Conservation (phyloP, 1,140 invertebrate genomes). For the Leptinotarsa defecta region DNA sequence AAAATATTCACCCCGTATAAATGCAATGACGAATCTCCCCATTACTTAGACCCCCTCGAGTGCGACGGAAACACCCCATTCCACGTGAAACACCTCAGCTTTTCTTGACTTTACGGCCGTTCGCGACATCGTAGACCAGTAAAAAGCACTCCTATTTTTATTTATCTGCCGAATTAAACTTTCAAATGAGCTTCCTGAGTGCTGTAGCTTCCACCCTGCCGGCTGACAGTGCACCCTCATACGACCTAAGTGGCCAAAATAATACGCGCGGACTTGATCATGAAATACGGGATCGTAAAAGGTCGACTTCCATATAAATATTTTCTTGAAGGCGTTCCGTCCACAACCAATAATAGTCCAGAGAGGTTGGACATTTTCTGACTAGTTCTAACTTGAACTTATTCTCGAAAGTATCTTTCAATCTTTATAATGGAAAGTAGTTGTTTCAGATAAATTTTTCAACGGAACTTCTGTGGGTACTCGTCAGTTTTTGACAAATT, state of each 20-base stretch:
- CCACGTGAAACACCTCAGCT: background rate
- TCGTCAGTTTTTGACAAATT: too few relatives aligned
- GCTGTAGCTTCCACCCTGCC: background rate
- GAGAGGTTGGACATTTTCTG: too few relatives aligned
- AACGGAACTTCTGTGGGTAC: too few relatives aligned
- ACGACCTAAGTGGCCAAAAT: constrained; percentile 6
- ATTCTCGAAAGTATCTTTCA: too few relatives aligned
- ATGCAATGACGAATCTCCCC: too few relatives aligned
- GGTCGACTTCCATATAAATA: constrained; percentile 8
- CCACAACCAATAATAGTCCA: background rate
- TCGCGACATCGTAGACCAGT: background rate
- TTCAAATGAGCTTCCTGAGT: constrained; percentile 11
- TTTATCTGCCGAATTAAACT: constrained; percentile 19
- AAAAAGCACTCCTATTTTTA: background rate
- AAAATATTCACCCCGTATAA: too few relatives aligned
- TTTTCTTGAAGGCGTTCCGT: constrained; percentile 1
- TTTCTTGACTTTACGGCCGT: background rate
- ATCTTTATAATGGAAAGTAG: too few relatives aligned
- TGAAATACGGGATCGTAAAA: constrained; percentile 12
- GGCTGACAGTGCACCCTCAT: constrained; percentile 12
- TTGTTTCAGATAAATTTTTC: too few relatives aligned
- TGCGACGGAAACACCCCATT: background rate
- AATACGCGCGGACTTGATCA: constrained; percentile 4
- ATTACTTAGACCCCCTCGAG: background rate
- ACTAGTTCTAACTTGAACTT: too few relatives aligned